Conservation (phyloP, 2,888 invertebrate species). For the Thymelicus sylvestris region DNA sequence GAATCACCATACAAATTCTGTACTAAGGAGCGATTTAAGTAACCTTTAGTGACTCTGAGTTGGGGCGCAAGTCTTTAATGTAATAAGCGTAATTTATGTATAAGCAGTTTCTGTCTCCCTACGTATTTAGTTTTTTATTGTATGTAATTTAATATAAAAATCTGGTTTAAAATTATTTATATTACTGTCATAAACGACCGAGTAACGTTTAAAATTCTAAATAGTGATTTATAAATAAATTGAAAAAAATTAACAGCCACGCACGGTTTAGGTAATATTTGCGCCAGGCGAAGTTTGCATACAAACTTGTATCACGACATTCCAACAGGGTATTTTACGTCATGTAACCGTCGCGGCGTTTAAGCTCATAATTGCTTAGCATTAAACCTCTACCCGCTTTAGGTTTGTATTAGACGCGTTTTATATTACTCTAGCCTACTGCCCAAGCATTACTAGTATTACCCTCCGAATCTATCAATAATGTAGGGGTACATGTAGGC, state of each 20-base stretch:
- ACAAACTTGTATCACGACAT: slow-evolving; percentile 56
- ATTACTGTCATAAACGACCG: not conserved
- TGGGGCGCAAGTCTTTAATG: no score
- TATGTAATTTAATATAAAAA: no score
- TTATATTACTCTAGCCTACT: not conserved
- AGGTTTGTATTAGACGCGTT: not conserved
- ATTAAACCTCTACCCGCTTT: not conserved
- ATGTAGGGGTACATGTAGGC: no score
- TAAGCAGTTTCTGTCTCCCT: no score
- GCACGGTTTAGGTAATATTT: slow-evolving; percentile 43
- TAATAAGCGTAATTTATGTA: no score
- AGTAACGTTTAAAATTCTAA: no score
- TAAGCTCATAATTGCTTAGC: slow-evolving; percentile 44
- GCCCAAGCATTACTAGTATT: not conserved
- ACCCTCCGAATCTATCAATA: no score
- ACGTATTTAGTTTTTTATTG: no score
- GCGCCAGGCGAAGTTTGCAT: slow-evolving; percentile 46
- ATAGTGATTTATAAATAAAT: slow-evolving; percentile 1
- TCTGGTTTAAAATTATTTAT: no score
- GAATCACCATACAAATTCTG: no score
- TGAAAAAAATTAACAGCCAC: not conserved
- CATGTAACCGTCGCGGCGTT: slow-evolving; percentile 51
- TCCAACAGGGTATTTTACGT: slow-evolving; percentile 55
- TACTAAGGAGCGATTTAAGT: no score
- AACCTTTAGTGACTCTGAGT: no score